Base-by-base conservation (phyloP, 1,140 invertebrate genomes). In the Ruditapes philippinarum region DNA sequence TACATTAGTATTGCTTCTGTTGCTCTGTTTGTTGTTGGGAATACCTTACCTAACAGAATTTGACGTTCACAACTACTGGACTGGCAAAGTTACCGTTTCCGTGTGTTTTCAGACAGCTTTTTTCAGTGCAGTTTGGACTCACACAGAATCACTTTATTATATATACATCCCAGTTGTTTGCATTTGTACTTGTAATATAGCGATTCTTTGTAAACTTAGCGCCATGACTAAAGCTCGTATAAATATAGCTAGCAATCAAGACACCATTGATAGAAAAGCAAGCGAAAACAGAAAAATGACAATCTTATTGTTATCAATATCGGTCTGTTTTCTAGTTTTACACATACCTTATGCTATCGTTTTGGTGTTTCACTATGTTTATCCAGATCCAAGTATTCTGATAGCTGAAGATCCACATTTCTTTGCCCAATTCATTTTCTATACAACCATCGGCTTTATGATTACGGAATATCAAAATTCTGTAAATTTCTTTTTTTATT, bases 401-500 rank as follows among this genome's bases (percentile, higher is more conserved):
- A 54, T 22, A 7, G 1, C 5, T 5, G 12, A 33, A 51, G 28
- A 78, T 33, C 42, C 33, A 17, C 49, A 78, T 33, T 7, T 14
- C 7, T 78, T 51, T 54, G 74, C 45, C 0, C 3, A 78, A 38
- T 49, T 33, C 36, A 9, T 54, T 19, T 31, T 54, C 11, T 51
- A 51, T 54, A 51, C 31, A 51, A 51, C 14, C 4, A 9, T 54
- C 3, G 74, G 49, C 4, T 54, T 9, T 19, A 1, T 7, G 19
- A 36, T 78, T 3, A 36, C 74, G 3, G 74, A 78, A 31, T 78
- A 22, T 33, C 74, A 78, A 78, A 78, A 78, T 17, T 51, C 40
- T 54, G 54, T 54, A 3, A 78, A 78, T 33, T 78, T 78, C n/a
- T 78, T 78, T 33, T 17, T 78, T 28, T 78, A 78, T 54, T 78